phyloP scores from a whole-genome alignment of 1,140 invertebrate genomes.

The Drosophila pseudoobscura region DNA sequence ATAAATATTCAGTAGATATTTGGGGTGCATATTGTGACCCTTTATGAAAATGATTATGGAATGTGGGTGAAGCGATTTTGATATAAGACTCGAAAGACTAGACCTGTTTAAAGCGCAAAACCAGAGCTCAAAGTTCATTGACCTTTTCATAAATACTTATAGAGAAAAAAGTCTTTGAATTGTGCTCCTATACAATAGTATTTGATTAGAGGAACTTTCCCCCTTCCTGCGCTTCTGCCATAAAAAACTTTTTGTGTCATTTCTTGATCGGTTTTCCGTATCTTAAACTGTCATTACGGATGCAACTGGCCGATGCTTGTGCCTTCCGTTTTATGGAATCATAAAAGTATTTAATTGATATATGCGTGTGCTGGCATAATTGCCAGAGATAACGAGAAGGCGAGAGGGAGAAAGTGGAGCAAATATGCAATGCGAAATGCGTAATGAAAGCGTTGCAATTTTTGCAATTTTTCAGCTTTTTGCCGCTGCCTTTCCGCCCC shows the following conservation, averaged over 20 bases:
- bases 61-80: conserved; percentile 24
- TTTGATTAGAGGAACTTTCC: not conserved
- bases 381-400: conserved; percentile 33
- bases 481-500: conserved; percentile 28
- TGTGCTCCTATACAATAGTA: no score
- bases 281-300: conserved; percentile 68
- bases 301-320: not conserved
- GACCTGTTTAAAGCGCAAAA: no score
- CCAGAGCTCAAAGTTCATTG: not conserved
- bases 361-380: conserved; percentile 58
- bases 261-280: conserved; percentile 1
- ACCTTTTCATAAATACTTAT: no score
- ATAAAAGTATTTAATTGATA: conserved; percentile 81
- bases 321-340: conserved; percentile 61
- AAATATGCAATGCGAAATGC: conserved; percentile 45
- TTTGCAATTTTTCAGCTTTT: conserved; percentile 76
- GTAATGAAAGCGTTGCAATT: conserved; percentile 62
- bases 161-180: no score
- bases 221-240: not conserved
- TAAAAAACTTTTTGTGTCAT: conserved; percentile 1
- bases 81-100: no score
- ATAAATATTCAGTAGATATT: conserved; percentile 68
- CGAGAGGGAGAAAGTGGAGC: conserved; percentile 12
- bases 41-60: conserved; percentile 15
- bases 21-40: not conserved